phyloP scores from a whole-genome alignment of 2,113 vertebrate genomes.

The Lamprologus tigripictilis region DNA sequence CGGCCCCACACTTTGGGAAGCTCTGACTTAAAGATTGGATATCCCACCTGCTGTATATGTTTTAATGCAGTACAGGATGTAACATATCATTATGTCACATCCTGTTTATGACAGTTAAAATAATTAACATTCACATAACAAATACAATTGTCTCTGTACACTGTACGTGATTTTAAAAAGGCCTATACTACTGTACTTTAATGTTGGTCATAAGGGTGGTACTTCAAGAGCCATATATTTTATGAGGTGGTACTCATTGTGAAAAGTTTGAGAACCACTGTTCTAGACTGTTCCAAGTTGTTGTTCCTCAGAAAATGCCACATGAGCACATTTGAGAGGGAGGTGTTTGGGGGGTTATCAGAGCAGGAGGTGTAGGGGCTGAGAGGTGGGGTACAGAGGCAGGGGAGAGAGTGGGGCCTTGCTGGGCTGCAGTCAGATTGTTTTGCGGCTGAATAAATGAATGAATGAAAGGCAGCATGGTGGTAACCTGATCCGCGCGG shows the following conservation, averaged over 20 bases:
- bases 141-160: not conserved
- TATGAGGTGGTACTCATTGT: not conserved
- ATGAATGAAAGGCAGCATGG: constrained; percentile 47
- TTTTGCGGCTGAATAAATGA: constrained; percentile 59
- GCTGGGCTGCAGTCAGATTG: constrained; percentile 33
- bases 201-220: not conserved
- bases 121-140: not conserved
- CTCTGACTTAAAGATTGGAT: not conserved
- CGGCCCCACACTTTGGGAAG: not conserved
- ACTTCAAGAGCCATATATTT: not conserved
- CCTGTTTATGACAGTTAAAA: not conserved
- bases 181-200: not conserved
- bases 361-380: not conserved
- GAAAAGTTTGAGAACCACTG: not conserved
- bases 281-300: not conserved
- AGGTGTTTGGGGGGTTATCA: not conserved
- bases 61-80: not conserved
- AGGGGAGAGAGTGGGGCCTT: not conserved
- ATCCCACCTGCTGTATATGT: not conserved
- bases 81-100: not conserved
- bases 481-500: constrained; percentile 65
- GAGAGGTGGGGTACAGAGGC: not conserved
- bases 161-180: not conserved
- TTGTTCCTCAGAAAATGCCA: not conserved
- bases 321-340: constrained; percentile 9